These are phyloP conservation scores for Sturnus vulgaris DNA, from an alignment of 2,113 vertebrate genomes.

Conservation along the genomic window DNA sequence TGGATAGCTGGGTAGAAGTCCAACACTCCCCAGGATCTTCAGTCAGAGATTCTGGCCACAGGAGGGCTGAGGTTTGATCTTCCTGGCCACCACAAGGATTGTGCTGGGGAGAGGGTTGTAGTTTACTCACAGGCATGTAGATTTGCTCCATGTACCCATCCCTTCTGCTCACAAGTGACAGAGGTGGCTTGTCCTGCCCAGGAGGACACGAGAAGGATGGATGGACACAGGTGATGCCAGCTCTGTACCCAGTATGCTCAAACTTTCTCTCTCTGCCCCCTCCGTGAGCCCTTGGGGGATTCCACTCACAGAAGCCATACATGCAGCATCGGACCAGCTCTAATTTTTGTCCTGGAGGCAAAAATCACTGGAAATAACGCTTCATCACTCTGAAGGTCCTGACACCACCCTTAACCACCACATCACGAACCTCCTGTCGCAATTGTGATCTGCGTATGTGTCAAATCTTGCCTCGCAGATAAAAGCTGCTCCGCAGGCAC, in stretches of 20 bases:
- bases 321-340: neutral
- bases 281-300: neutral
- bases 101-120: neutral
- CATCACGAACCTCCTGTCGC: constrained; percentile 49
- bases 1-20: neutral
- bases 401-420: constrained; percentile 57
- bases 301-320: neutral
- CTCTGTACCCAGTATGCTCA: neutral
- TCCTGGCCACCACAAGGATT: neutral
- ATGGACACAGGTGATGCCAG: neutral
- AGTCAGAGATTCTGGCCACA: accelerated
- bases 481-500: constrained; percentile 47
- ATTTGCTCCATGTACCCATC: neutral
- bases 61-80: neutral
- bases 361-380: constrained; percentile 45
- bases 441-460: constrained; percentile 27
- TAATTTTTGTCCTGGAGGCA: constrained; percentile 49
- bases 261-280: neutral
- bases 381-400: constrained; percentile 51
- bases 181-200: neutral
- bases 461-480: constrained; percentile 35
- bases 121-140: accelerated
- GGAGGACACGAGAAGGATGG: accelerated
- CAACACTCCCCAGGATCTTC: neutral
- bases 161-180: neutral